phyloP scores from a whole-genome alignment of 2,113 vertebrate genomes.

The Semnopithecus entellus region DNA sequence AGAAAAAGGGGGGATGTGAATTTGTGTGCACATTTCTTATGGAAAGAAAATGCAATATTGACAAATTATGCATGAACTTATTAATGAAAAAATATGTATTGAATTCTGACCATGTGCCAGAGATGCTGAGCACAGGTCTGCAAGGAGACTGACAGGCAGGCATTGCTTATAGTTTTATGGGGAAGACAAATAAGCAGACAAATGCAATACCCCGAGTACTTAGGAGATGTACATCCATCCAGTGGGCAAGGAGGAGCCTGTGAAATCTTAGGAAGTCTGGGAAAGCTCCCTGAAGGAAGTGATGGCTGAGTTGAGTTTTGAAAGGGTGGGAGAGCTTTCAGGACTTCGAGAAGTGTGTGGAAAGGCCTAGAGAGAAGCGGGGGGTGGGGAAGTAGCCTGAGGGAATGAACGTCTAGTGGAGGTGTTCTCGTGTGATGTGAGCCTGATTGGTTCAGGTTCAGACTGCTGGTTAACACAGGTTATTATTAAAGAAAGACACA shows the following conservation, averaged over 20 bases:
- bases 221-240: neutral
- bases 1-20: neutral
- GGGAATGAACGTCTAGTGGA: neutral
- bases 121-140: neutral
- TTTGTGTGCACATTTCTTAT: neutral
- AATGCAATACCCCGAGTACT: fast-evolving
- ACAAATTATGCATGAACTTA: neutral
- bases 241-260: neutral
- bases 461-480: neutral
- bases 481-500: neutral
- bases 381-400: too few species aligned
- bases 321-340: neutral
- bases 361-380: neutral
- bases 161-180: neutral
- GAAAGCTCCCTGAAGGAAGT: neutral
- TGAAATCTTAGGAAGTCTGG: neutral
- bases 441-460: neutral
- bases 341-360: neutral
- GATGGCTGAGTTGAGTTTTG: neutral
- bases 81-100: neutral
- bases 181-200: neutral
- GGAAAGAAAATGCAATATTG: neutral
- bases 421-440: neutral
- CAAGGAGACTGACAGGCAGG: neutral
- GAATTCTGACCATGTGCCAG: neutral